Evolutionary conservation across 2,888 invertebrate species (phyloP).

Genomic region (Hyalella azteca): DNA sequence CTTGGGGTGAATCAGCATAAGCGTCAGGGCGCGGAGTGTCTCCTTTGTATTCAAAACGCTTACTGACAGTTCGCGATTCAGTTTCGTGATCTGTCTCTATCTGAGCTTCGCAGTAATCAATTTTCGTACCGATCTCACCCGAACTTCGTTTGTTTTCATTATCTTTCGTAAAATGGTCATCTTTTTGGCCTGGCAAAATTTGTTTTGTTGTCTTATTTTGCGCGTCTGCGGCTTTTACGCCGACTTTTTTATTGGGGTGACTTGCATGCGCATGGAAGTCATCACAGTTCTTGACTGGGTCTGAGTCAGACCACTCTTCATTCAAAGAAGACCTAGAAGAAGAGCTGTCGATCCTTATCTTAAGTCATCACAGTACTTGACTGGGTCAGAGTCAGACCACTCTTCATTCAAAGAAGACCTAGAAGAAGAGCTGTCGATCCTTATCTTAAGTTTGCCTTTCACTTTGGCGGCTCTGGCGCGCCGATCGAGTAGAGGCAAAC

Average conservation of each 20-base stretch:
- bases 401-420: conserved; percentile 17
- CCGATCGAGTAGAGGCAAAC: not conserved
- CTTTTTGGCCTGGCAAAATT: no score
- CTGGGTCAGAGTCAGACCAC: conserved; percentile 7
- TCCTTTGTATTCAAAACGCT: not conserved
- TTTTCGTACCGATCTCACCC: not conserved
- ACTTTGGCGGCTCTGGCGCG: not conserved
- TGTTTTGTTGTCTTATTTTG: no score
- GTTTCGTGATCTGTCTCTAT: not conserved
- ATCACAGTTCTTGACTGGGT: not conserved
- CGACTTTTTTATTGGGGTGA: no score
- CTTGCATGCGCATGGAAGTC: no score
- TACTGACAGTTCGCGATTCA: no score
- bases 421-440: conserved; percentile 8
- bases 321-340: conserved; percentile 15
- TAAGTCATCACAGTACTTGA: not conserved
- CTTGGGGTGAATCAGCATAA: not conserved
- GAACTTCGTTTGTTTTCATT: not conserved
- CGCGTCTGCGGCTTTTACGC: no score
- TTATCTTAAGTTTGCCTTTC: conserved; percentile 24
- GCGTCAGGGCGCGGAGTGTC: not conserved
- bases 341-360: conserved; percentile 16
- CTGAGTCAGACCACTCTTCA: conserved; percentile 6
- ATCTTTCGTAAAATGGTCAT: no score
- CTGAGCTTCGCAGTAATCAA: not conserved